These are phyloP conservation scores for Leiothrix lutea DNA, from an alignment of 2,113 vertebrate species.

Conservation along the genomic window DNA sequence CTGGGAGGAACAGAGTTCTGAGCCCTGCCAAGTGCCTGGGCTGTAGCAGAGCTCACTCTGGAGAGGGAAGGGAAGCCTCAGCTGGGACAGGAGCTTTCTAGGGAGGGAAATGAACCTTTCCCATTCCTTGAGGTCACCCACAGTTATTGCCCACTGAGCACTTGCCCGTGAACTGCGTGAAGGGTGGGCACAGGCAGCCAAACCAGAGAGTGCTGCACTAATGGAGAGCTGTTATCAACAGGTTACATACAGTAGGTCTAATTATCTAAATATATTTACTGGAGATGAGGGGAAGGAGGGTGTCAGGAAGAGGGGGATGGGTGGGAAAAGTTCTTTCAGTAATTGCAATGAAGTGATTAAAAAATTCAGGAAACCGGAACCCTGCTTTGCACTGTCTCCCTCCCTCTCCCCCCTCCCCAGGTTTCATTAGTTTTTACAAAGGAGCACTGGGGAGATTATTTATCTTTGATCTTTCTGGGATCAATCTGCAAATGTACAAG, in stretches of 20 bases:
- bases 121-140: neutral
- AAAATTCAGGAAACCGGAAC: neutral
- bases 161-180: neutral
- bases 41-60: neutral
- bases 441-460: slow-evolving; percentile 36
- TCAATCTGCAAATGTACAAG: slow-evolving; percentile 49
- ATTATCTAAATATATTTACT: neutral
- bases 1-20: neutral
- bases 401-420: neutral
- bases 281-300: neutral
- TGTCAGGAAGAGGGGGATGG: neutral
- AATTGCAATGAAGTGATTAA: slow-evolving; percentile 39
- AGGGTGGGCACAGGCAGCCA: neutral
- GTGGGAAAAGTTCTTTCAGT: neutral
- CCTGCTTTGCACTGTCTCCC: neutral
- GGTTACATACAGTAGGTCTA: neutral
- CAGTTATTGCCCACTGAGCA: rapidly evolving
- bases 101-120: neutral
- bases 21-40: rapidly evolving
- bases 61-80: neutral
- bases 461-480: slow-evolving; percentile 53
- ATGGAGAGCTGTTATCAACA: neutral
- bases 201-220: neutral
- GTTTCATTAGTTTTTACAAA: slow-evolving; percentile 46
- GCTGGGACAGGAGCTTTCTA: neutral